Base-by-base conservation (phyloP, 2,797 vertebrate species). In the Anas acuta region DNA sequence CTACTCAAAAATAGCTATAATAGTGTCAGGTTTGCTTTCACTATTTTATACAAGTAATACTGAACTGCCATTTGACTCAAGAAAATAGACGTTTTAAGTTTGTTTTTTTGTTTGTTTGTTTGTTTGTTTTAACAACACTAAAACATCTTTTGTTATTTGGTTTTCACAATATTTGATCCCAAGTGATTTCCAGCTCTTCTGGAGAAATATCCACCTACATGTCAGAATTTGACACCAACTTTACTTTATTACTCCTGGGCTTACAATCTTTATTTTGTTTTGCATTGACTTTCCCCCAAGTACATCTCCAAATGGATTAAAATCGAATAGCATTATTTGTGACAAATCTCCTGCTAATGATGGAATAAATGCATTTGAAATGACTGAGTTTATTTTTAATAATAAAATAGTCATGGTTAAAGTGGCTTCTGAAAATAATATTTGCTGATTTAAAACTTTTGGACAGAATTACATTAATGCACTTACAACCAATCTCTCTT, bases 271-370 rank as follows among this genome's bases (percentile, higher is more conserved):
- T 67, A 43, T 87, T 88, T 86, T 84, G 41, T 67, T 92, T 87
- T 39, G 37, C n/a, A 18, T 17, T 89, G 53, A 17, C 47, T 77
- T 19, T 85, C 15, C 37, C 28, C 17, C 53, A 87, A 83, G 33
- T 39, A 69, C 69, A 80, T 35, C 30, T 74, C 83, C 79, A 94
- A 92, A 80, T 65, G 20, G 61, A 94, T 72, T 80, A 89, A 93
- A 92, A 87, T 41, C 37, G 13, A 92, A 80, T 45, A 82, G 51
- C 22, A 67, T 47, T 77, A 28, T 35, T 93, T 67, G 47, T 85
- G 84, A 91, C 78, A 93, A 73, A 81, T 83, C 33, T 57, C 56
- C 66, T 49, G 53, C 25, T 87, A 83, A 89, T 77, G 28, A 60
- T 49, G 66, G 11, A 77, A 65, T 35, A n/a, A 83, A 60, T 80